Conservation (phyloP, 2,113 vertebrate species). For the Caloenas nicobarica region DNA sequence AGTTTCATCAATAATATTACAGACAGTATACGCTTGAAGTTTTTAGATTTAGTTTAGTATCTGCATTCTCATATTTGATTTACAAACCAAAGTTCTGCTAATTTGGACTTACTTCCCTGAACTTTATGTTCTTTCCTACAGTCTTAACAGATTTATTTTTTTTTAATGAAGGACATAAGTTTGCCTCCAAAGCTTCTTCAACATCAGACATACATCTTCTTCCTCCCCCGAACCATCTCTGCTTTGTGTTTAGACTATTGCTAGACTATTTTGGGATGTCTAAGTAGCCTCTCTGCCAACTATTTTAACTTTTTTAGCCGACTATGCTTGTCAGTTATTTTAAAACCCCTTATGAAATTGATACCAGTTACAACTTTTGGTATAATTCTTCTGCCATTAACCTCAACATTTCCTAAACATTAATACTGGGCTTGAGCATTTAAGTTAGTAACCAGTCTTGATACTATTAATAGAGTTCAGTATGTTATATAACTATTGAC, state of each 20-base stretch:
- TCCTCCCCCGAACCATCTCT: neutral
- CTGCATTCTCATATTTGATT: neutral
- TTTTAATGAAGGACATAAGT: neutral
- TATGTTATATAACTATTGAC: neutral
- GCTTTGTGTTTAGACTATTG: neutral
- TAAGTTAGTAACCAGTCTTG: neutral
- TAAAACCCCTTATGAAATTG: neutral
- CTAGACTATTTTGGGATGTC: neutral
- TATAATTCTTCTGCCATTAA: neutral
- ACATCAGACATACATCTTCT: neutral
- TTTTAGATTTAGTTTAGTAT: neutral
- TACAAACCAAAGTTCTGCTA: neutral
- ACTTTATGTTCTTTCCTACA: neutral
- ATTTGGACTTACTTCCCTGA: neutral
- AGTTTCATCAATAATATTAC: neutral
- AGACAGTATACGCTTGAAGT: neutral
- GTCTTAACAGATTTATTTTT: neutral
- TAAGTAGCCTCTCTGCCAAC: neutral
- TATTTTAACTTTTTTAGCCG: neutral
- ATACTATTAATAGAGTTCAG: neutral
- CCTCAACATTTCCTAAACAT: neutral
- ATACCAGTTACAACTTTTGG: neutral
- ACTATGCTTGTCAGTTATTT: neutral
- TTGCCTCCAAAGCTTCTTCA: accelerated
- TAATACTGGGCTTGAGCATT: neutral